phyloP scores from a whole-genome alignment of 2,888 invertebrate species.

The Drosophila engyochracea region DNA sequence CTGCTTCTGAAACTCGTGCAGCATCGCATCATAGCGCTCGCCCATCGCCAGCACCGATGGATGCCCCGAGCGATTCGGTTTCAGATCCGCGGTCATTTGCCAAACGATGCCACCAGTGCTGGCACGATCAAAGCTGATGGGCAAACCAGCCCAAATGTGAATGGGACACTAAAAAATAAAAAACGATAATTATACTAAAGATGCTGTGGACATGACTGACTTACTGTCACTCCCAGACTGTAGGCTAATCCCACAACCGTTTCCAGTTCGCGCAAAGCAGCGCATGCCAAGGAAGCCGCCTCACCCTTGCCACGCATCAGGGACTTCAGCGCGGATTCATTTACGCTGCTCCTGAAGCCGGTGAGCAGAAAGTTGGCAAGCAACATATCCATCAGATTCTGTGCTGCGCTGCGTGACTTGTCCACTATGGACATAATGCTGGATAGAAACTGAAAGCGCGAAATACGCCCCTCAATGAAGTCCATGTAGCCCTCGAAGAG shows the following conservation, averaged over 20 bases:
- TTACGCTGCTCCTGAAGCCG: conserved; percentile 79
- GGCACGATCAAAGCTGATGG: conserved; percentile 86
- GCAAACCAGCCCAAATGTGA: conserved; percentile 85
- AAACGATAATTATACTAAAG: neutral
- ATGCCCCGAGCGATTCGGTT: conserved; percentile 84
- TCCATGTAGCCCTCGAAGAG: conserved; percentile 82
- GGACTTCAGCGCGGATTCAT: conserved; percentile 84
- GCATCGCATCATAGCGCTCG: conserved; percentile 94
- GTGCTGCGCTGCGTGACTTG: conserved; percentile 83
- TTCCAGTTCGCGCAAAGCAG: conserved; percentile 91
- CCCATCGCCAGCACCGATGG: conserved; percentile 93
- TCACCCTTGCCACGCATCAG: conserved; percentile 90
- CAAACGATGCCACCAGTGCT: conserved; percentile 87
- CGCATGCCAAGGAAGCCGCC: conserved; percentile 88
- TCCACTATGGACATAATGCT: conserved; percentile 89
- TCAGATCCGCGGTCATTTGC: conserved; percentile 86
- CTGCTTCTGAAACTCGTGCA: conserved; percentile 88
- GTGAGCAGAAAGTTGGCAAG: conserved; percentile 81
- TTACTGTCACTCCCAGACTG: conserved; percentile 91
- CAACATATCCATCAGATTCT: conserved; percentile 82
- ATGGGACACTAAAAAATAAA: conserved; percentile 87
- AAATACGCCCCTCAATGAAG: conserved; percentile 87
- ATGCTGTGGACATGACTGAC: conserved; percentile 37
- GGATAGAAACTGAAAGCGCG: conserved; percentile 91
- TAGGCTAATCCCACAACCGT: conserved; percentile 90